A percentile compares a stretch with the other conserved stretches of the same genome.
phyloP scores from a whole-genome alignment of 2,113 vertebrate genomes.

The Psittacula cyanocephala region DNA sequence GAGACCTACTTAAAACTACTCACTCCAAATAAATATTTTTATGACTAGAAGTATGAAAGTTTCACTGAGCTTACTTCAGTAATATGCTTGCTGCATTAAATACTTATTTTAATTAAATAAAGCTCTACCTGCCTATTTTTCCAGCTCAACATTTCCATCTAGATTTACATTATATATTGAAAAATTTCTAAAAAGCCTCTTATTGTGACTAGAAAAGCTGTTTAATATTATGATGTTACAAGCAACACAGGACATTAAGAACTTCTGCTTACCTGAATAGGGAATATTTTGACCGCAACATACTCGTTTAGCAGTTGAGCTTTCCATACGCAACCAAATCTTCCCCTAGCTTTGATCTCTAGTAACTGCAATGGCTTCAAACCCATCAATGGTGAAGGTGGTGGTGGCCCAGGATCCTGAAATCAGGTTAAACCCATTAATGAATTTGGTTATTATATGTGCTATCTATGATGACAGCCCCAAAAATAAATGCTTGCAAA shows the following conservation, averaged over 20 bases:
- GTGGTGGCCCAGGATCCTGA: conserved; percentile 91
- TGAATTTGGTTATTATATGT: background rate
- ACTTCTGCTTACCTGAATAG: conserved; percentile 85
- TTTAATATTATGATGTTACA: background rate
- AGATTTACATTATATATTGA: background rate
- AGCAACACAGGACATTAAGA: background rate
- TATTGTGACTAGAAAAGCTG: background rate
- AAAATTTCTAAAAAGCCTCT: background rate
- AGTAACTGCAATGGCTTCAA: conserved; percentile 94
- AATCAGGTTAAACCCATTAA: background rate
- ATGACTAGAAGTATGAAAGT: background rate
- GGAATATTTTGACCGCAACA: conserved; percentile 98
- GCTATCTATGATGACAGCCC: background rate
- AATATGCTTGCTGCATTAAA: background rate
- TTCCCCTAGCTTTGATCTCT: conserved; percentile 95
- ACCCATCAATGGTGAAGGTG: conserved; percentile 90
- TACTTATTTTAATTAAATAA: background rate
- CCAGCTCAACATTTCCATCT: background rate
- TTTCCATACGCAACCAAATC: conserved; percentile 98
- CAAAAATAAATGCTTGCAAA: background rate
- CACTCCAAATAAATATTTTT: background rate
- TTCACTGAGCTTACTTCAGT: background rate
- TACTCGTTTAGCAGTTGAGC: conserved; percentile 93
- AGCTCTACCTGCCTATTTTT: background rate
- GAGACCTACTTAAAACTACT: background rate